These are phyloP conservation scores for Mesoligia furuncula DNA, from an alignment of 2,888 invertebrate genomes.

Conservation along the genomic window DNA sequence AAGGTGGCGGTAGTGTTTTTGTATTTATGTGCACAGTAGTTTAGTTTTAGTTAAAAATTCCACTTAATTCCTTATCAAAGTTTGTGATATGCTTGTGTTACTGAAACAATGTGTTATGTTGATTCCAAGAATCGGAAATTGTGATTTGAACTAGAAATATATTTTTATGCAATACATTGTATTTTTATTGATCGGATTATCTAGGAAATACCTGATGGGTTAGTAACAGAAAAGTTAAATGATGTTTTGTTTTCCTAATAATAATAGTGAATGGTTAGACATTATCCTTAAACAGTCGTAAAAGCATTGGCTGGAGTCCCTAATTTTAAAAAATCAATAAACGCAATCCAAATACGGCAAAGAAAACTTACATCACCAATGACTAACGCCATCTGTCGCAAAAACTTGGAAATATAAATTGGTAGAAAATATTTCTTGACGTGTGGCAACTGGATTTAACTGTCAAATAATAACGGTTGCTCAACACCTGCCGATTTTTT, in stretches of 20 bases:
- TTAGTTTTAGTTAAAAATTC: slow-evolving; percentile 55
- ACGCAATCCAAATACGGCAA: not conserved
- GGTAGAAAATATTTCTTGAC: slow-evolving; percentile 49
- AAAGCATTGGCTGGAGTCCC: not conserved
- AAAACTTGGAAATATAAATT: slow-evolving; percentile 11
- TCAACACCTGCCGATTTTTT: slow-evolving; percentile 83
- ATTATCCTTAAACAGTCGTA: not conserved
- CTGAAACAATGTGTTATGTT: slow-evolving; percentile 64
- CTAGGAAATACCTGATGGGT: not conserved
- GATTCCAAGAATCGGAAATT: slow-evolving; percentile 77
- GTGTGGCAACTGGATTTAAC: slow-evolving; percentile 58
- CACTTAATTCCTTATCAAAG: slow-evolving; percentile 57
- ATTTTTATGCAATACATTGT: slow-evolving; percentile 73
- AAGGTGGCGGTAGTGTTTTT: slow-evolving; percentile 62
- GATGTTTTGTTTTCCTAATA: not conserved
- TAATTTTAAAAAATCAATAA: not conserved
- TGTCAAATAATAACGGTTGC: slow-evolving; percentile 80
- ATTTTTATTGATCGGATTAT: slow-evolving; percentile 53
- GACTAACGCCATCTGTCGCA: slow-evolving; percentile 21
- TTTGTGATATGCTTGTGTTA: slow-evolving; percentile 66
- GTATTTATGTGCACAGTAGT: slow-evolving; percentile 63
- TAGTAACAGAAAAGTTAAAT: not conserved
- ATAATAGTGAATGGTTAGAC: not conserved
- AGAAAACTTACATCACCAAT: not conserved
- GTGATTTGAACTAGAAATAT: slow-evolving; percentile 80